These are phyloP conservation scores for Danaus melanippus DNA, from an alignment of 1,140 invertebrate genomes.

Conservation along the genomic window DNA sequence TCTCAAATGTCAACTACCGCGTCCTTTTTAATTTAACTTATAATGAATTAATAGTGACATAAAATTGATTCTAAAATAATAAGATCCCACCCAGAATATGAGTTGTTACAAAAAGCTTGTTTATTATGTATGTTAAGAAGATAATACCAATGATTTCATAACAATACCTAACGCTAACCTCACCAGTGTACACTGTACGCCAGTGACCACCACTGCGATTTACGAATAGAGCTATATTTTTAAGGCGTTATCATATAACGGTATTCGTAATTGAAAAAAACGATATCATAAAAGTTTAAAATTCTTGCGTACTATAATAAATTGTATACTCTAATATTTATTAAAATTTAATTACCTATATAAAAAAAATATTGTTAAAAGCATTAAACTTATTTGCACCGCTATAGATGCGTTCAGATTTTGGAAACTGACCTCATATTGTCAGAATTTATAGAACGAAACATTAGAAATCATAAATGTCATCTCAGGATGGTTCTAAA, in stretches of 20 bases:
- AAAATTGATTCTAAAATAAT: conserved; percentile 1
- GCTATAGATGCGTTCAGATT: too few relatives aligned
- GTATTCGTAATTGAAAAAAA: too few relatives aligned
- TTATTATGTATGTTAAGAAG: not conserved
- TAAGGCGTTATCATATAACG: not conserved
- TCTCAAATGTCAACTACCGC: conserved; percentile 50
- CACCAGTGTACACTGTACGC: conserved; percentile 28
- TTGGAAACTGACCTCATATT: too few relatives aligned
- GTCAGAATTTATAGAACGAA: too few relatives aligned
- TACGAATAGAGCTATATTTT: conserved; percentile 5
- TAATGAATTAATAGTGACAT: conserved; percentile 44
- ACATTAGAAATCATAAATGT: conserved; percentile 7
- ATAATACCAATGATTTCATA: conserved; percentile 16
- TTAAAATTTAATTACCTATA: too few relatives aligned
- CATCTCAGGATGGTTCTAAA: conserved; percentile 21
- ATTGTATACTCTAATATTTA: too few relatives aligned
- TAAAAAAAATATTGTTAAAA: too few relatives aligned
- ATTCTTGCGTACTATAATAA: too few relatives aligned
- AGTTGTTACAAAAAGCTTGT: not conserved
- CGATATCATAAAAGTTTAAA: too few relatives aligned
- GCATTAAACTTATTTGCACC: too few relatives aligned
- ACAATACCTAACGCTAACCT: conserved; percentile 41
- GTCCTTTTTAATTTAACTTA: conserved; percentile 44
- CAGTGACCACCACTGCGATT: conserved; percentile 28
- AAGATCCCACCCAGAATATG: not conserved